Evolutionary conservation across 2,888 invertebrate genomes (phyloP).

Genomic region (Protophormia terraenovae): DNA sequence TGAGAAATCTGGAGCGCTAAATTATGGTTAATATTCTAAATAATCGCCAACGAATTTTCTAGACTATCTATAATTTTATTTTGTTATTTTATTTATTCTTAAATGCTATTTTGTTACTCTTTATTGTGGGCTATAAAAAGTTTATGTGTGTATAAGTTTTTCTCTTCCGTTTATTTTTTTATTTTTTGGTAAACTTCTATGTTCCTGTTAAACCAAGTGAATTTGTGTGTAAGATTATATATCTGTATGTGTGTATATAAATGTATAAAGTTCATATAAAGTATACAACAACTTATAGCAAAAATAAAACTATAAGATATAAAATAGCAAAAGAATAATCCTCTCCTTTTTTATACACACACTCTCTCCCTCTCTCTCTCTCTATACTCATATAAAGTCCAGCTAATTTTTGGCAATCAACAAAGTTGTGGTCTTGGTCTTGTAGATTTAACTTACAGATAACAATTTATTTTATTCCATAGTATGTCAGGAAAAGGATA

Average conservation of each 20-base stretch:
- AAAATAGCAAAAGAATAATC: not conserved
- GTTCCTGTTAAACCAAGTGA: not conserved
- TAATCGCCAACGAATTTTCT: no score
- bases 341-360: no score
- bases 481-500: constrained; percentile 41
- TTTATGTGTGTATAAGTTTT: constrained; percentile 19
- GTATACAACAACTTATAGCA: no score
- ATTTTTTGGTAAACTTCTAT: not conserved
- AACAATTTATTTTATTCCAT: constrained; percentile 44
- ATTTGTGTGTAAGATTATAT: constrained; percentile 8
- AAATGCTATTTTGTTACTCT: constrained; percentile 3
- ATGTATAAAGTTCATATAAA: not conserved
- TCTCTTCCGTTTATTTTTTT: not conserved
- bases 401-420: constrained; percentile 65
- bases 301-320: not conserved
- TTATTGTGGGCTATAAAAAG: constrained; percentile 9
- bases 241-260: not conserved
- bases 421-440: constrained; percentile 57
- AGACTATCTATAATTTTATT: no score
- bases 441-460: constrained; percentile 57
- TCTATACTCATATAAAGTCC: constrained; percentile 4
- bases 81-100: no score
- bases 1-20: no score
- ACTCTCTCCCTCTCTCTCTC: not conserved
- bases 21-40: no score